Evolutionary conservation across 2,888 invertebrate genomes (phyloP).

Genomic region (Taphrorychus bicolor): DNA sequence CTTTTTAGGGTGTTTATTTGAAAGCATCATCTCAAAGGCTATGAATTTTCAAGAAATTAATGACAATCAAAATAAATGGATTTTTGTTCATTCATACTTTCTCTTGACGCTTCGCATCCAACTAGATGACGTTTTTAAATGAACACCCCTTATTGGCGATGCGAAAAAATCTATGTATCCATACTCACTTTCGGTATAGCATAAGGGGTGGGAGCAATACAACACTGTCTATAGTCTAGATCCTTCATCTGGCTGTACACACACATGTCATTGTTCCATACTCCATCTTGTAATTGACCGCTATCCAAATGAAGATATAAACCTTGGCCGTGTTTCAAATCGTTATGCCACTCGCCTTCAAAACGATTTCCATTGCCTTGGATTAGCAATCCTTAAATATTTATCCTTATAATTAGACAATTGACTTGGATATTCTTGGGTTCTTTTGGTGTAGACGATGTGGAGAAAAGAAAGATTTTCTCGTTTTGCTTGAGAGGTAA

Average conservation of each 20-base stretch:
- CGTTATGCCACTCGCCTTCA: slow-evolving; percentile 68
- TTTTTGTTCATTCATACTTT: no score
- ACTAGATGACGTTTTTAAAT: no score
- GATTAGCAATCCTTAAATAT: slow-evolving; percentile 49
- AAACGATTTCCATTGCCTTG: slow-evolving; percentile 68
- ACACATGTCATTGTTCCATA: slow-evolving; percentile 67
- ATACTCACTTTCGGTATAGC: slow-evolving; percentile 43
- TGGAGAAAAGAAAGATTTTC: background rate
- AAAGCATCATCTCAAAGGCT: no score
- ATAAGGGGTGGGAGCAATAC: slow-evolving; percentile 41
- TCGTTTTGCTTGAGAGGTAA: no score
- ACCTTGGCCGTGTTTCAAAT: slow-evolving; percentile 69
- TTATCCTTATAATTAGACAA: no score
- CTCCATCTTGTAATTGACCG: slow-evolving; percentile 72
- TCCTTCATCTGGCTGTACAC: slow-evolving; percentile 66
- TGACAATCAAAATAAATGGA: no score
- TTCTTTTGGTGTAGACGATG: background rate
- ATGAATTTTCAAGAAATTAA: no score
- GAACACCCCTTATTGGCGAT: no score
- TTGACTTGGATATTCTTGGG: no score
- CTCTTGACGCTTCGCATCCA: no score
- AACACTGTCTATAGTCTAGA: slow-evolving; percentile 64
- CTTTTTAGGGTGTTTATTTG: no score
- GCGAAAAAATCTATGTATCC: background rate
- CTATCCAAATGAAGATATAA: slow-evolving; percentile 69